These are phyloP conservation scores for Pelosia muscerda DNA, from an alignment of 2,888 invertebrate species.

Conservation along the genomic window DNA sequence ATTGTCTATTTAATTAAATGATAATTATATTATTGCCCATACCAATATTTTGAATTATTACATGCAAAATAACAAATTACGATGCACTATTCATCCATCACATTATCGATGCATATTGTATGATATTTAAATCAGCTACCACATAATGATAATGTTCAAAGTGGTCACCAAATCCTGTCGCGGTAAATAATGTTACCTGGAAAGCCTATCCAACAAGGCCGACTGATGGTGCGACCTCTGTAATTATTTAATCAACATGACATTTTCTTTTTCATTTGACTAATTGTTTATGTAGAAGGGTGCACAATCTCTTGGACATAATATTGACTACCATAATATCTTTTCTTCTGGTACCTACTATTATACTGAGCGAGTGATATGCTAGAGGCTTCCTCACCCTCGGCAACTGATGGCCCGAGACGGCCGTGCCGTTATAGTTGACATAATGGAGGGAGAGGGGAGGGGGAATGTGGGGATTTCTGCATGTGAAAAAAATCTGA, in stretches of 20 bases:
- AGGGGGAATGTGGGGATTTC: no score
- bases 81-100: conserved; percentile 1
- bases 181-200: background rate
- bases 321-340: no score
- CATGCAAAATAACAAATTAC: conserved; percentile 3
- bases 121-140: background rate
- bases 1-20: background rate
- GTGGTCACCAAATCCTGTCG: background rate
- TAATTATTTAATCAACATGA: background rate
- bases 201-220: background rate
- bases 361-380: no score
- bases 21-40: background rate
- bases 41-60: background rate
- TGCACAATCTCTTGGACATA: no score
- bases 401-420: no score
- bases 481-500: no score
- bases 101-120: conserved; percentile 8
- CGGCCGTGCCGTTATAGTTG: no score
- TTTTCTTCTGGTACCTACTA: no score
- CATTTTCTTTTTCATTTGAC: no score
- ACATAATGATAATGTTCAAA: background rate
- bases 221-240: background rate
- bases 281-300: no score
- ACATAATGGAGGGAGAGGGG: no score
- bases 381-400: no score